Evolutionary conservation across 1,140 invertebrate genomes (phyloP).

Genomic region (Monochamus saltuarius): DNA sequence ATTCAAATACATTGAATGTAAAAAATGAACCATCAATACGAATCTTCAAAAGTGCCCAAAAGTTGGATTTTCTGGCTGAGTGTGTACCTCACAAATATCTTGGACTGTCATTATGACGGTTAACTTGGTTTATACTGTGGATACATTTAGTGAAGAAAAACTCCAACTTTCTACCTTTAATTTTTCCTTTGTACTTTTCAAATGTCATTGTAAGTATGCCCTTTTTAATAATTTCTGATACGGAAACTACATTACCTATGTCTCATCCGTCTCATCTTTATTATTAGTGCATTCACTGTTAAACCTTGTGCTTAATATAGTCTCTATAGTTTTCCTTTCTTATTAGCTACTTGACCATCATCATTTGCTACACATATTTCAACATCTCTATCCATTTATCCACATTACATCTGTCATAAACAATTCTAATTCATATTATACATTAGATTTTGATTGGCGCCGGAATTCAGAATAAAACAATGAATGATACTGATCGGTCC

Average conservation of each 20-base stretch:
- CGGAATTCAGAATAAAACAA: constrained; percentile 27
- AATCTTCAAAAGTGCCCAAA: too few species aligned
- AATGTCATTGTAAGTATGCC: background rate
- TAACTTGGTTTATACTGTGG: too few species aligned
- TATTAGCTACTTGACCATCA: constrained; percentile 7
- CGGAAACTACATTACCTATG: background rate
- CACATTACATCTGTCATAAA: constrained; percentile 16
- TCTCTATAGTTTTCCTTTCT: constrained; percentile 1
- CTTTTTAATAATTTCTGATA: background rate
- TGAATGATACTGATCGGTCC: too few species aligned
- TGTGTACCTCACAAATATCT: too few species aligned
- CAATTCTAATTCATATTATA: constrained; percentile 11
- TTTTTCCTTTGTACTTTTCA: background rate
- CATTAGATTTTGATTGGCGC: constrained; percentile 16
- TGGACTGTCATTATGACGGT: too few species aligned
- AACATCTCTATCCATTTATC: constrained; percentile 7
- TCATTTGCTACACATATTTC: constrained; percentile 21
- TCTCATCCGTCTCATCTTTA: too few species aligned
- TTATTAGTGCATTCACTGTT: constrained; percentile 2
- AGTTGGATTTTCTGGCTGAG: too few species aligned
- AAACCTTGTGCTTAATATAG: background rate
- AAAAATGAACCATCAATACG: too few species aligned
- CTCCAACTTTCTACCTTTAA: background rate
- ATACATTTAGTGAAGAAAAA: too few species aligned
- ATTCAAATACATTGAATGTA: too few species aligned